Conservation (phyloP, 2,888 invertebrate genomes). For the Eurois occulta region DNA sequence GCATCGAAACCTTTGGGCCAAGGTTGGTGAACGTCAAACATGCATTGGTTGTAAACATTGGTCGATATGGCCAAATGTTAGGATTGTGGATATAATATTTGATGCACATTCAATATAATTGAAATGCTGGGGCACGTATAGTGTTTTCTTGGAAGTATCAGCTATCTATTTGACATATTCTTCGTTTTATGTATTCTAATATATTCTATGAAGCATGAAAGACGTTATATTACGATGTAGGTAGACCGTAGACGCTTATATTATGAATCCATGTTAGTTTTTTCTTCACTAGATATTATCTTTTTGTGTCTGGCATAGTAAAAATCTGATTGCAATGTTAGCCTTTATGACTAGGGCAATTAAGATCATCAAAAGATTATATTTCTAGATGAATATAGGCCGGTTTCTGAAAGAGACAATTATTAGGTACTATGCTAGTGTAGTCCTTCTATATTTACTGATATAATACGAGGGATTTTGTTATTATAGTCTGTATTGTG, state of each 20-base stretch:
- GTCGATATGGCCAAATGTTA: conserved; percentile 10
- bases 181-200: neutral
- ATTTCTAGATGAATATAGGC: neutral
- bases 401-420: neutral
- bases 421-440: neutral
- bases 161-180: conserved; percentile 7
- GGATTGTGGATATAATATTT: conserved; percentile 25
- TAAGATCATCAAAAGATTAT: neutral
- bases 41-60: conserved; percentile 19
- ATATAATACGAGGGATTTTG: neutral
- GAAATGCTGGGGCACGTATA: conserved; percentile 44
- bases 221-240: neutral
- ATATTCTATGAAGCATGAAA: neutral
- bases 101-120: conserved; percentile 46
- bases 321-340: neutral
- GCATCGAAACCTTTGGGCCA: conserved; percentile 9
- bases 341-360: neutral
- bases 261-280: neutral
- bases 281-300: neutral
- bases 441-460: neutral
- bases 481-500: conserved; percentile 9
- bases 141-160: conserved; percentile 6
- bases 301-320: neutral
- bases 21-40: conserved; percentile 20
- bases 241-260: neutral